Conservation (phyloP, 1,140 invertebrate genomes). For the Pseudoatta argentina region DNA sequence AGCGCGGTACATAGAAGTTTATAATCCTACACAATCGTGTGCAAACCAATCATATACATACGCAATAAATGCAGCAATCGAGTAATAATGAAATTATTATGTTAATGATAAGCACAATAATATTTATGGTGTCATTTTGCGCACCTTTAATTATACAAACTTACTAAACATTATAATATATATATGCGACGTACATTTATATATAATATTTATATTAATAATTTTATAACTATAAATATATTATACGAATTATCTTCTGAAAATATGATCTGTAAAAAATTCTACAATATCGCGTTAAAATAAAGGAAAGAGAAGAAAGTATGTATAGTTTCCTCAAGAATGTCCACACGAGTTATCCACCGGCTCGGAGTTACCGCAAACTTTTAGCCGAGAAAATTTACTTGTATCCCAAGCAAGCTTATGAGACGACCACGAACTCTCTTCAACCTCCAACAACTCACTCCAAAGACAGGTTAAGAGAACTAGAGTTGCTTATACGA, state of each 20-base stretch:
- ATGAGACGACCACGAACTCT: slow-evolving; percentile 52
- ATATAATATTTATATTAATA: not conserved
- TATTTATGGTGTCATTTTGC: slow-evolving; percentile 25
- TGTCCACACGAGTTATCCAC: slow-evolving; percentile 37
- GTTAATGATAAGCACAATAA: slow-evolving; percentile 20
- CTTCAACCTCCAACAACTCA: slow-evolving; percentile 46
- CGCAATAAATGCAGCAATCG: not conserved
- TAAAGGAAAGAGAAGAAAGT: slow-evolving; percentile 1
- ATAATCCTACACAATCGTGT: not conserved
- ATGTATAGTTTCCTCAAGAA: slow-evolving; percentile 15
- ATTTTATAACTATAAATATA: not conserved
- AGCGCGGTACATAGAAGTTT: not conserved
- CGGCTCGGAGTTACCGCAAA: slow-evolving; percentile 43
- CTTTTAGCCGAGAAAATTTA: slow-evolving; percentile 61
- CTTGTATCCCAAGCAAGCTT: slow-evolving; percentile 49
- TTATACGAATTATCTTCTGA: not conserved
- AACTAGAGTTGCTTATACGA: slow-evolving; percentile 44
- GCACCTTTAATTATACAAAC: slow-evolving; percentile 36
- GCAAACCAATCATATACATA: not conserved
- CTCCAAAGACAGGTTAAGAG: slow-evolving; percentile 48
- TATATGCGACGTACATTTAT: not conserved
- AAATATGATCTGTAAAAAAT: slow-evolving; percentile 13
- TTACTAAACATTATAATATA: slow-evolving; percentile 3
- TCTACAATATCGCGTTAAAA: slow-evolving; percentile 29
- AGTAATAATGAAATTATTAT: not conserved